phyloP scores from a whole-genome alignment of 2,113 vertebrate species.

The Ceyx cyanopectus region DNA sequence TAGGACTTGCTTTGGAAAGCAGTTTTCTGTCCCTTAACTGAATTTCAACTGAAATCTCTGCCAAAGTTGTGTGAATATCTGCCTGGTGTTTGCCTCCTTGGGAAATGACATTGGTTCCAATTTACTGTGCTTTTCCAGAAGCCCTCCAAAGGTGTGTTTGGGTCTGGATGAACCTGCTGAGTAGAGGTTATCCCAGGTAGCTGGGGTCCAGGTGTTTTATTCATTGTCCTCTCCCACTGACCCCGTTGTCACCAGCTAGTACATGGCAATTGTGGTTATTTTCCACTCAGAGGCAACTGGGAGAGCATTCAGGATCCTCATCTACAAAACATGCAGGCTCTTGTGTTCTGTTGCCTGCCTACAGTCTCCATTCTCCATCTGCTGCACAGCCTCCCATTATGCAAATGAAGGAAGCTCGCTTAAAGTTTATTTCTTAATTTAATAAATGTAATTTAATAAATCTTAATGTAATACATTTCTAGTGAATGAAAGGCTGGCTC shows the following conservation, averaged over 20 bases:
- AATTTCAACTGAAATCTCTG: background rate
- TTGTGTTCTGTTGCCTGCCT: slow-evolving; percentile 45
- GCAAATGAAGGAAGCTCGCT: slow-evolving; percentile 49
- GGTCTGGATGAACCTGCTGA: background rate
- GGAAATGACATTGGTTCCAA: background rate
- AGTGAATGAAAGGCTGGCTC: slow-evolving; percentile 45
- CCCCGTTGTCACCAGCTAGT: background rate
- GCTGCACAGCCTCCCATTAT: slow-evolving; percentile 60
- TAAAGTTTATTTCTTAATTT: slow-evolving; percentile 67
- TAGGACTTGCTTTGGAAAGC: background rate
- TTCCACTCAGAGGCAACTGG: background rate
- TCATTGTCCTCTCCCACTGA: background rate
- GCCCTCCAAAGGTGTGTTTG: background rate
- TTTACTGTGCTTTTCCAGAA: slow-evolving; percentile 6
- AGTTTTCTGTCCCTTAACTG: background rate
- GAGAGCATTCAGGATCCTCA: slow-evolving; percentile 3
- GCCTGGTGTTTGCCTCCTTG: background rate
- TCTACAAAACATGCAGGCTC: slow-evolving; percentile 34
- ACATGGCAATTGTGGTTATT: background rate
- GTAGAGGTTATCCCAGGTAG: background rate
- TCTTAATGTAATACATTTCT: slow-evolving; percentile 54
- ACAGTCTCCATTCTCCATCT: slow-evolving; percentile 53
- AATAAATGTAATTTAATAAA: slow-evolving; percentile 71
- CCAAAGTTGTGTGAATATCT: background rate
- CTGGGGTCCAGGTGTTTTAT: background rate